phyloP scores from a whole-genome alignment of 2,888 invertebrate species.

The Galerucella nymphaeae region DNA sequence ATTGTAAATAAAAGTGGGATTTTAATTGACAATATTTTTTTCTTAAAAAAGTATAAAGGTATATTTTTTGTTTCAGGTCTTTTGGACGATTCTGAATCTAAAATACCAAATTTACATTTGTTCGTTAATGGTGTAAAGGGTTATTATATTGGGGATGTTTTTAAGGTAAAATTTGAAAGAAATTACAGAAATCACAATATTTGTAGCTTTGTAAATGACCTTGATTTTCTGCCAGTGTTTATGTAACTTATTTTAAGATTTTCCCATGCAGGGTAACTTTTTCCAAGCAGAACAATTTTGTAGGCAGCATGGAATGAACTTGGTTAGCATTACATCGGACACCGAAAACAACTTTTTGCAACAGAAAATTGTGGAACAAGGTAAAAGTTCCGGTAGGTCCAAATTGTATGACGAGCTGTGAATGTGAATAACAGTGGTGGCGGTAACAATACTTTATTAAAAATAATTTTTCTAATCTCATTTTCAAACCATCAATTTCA shows the following conservation, averaged over 20 bases:
- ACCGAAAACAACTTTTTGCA: conserved; percentile 17
- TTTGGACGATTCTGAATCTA: background rate
- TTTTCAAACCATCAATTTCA: no score
- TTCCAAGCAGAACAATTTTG: conserved; percentile 23
- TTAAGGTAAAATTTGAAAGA: conserved; percentile 13
- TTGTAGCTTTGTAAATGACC: no score
- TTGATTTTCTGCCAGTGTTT: background rate
- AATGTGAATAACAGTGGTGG: background rate
- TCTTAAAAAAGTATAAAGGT: no score
- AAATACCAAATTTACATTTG: conserved; percentile 18
- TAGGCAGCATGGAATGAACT: conserved; percentile 25
- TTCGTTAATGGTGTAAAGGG: conserved; percentile 13
- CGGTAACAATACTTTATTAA: background rate
- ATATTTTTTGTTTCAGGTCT: background rate
- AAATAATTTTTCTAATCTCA: no score
- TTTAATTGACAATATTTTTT: no score
- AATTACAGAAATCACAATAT: no score
- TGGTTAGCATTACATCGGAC: conserved; percentile 14
- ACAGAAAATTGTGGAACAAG: conserved; percentile 7
- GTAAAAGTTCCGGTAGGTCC: background rate
- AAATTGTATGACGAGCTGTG: background rate
- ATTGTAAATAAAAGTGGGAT: no score
- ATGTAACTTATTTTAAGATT: no score
- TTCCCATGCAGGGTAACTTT: conserved; percentile 16
- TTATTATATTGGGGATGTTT: conserved; percentile 20